Base-by-base conservation (phyloP, 2,888 invertebrate genomes). In the Cephus spinipes region DNA sequence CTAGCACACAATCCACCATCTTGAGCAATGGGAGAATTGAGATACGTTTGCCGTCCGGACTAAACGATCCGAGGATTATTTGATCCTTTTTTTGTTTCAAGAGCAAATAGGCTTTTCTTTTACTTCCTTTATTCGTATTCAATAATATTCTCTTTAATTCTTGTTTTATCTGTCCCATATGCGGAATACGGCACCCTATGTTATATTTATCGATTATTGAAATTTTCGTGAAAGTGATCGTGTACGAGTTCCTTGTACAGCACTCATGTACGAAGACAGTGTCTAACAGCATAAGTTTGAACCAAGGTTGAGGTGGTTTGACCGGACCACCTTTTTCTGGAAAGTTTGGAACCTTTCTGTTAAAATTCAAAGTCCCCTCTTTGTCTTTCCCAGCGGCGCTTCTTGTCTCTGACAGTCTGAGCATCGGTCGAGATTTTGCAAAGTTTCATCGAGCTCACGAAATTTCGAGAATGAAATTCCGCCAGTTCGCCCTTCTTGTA, bases 381-480 rank as follows among this genome's bases (percentile, higher is more conserved):
- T 55, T 55, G 55, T 55, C 55, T 23, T 23, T 55, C 23, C 23
- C 55, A 55, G 23, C 6, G 9, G 55, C 23, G 23, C 55, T 55
- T 55, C 23, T 23, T 55, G 23, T 4, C 40, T 23, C 23, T 55
- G 55, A 55, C 55, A 55, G 55, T 6, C 40, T 40, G 40, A 40
- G 40, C 23, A 23, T 55, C 9, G 23, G 55, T 55, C 55, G 55
- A 55, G 9, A 55, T 55, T 55, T 55, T 68, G 35, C 69, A 73
- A 75, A 79, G 79, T 76, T 75, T 77, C 81, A 74, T 81, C 75
- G 75, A 74, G 55, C 68, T 74, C 74, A 73, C 74, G 78, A 81
- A 79, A 81, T 79, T 79, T 76, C 78, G 78, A 76, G 73, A 79
- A 76, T 79, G 78, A 81, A 81, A 81, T 81, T 81, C 81, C 81